Percentiles rank a stretch among this genome's conserved stretches.
Evolutionary conservation across 2,888 invertebrate species (phyloP).

Genomic region (Peribatodes rhomboidaria): DNA sequence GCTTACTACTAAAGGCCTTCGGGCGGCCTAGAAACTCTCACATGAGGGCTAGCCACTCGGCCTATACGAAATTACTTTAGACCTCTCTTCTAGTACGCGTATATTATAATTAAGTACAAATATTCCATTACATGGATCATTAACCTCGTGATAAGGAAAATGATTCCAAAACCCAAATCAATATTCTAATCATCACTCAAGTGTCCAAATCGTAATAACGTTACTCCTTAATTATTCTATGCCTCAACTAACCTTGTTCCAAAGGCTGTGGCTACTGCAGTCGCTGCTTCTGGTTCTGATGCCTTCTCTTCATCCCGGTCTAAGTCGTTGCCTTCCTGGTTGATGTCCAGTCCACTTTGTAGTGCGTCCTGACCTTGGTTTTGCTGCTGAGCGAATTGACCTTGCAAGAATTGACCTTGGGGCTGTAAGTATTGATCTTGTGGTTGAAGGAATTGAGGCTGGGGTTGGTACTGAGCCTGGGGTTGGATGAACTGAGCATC

Average conservation of each 20-base stretch:
- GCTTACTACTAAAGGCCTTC: too few species aligned
- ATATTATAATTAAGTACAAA: too few species aligned
- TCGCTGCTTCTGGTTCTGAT: conserved; percentile 57
- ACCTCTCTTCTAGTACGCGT: too few species aligned
- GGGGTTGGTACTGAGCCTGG: conserved; percentile 42
- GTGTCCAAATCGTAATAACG: conserved; percentile 25
- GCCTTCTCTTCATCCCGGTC: conserved; percentile 64
- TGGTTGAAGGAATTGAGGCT: conserved; percentile 46
- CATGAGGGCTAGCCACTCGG: too few species aligned
- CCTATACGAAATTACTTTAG: too few species aligned
- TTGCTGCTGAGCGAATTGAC: conserved; percentile 50
- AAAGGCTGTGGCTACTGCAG: conserved; percentile 79
- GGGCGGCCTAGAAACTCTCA: too few species aligned
- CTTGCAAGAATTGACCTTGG: conserved; percentile 21
- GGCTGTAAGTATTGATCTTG: conserved; percentile 18
- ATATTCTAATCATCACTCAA: conserved; percentile 12
- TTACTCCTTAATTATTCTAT: neutral
- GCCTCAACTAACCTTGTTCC: conserved; percentile 72
- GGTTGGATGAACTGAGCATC: conserved; percentile 47
- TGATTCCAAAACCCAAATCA: conserved; percentile 1
- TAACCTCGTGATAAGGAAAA: conserved; percentile 2
- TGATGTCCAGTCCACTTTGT: conserved; percentile 74
- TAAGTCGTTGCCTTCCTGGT: conserved; percentile 75
- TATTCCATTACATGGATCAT: neutral
- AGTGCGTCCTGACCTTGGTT: conserved; percentile 58